Percentiles rank a stretch among this genome's conserved stretches.
Conservation (phyloP, 2,888 invertebrate genomes). For the Himalopsyche kuldschensis region DNA sequence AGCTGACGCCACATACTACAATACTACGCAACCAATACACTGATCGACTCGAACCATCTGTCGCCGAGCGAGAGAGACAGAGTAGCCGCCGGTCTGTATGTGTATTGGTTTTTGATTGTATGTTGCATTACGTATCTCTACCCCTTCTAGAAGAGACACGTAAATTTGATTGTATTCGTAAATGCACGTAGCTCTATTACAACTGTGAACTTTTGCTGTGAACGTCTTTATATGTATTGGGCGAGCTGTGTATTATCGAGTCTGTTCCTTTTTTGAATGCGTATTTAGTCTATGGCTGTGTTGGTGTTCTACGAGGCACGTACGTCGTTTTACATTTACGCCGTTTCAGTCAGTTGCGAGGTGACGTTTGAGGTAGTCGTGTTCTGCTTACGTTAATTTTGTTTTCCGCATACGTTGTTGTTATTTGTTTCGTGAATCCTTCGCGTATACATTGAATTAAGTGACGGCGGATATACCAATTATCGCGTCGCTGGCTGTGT, state of each 20-base stretch:
- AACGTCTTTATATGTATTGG: not conserved
- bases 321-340: constrained; percentile 19
- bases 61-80: constrained; percentile 13
- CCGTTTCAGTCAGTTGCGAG: constrained; percentile 21
- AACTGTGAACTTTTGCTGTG: not conserved
- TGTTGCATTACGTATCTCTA: not conserved
- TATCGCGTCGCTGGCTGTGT: constrained; percentile 3
- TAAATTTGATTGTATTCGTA: constrained; percentile 12
- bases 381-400: not conserved
- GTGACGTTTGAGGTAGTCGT: not conserved
- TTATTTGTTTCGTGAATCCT: constrained; percentile 18
- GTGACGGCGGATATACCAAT: constrained; percentile 9
- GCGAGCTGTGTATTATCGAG: not conserved
- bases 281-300: not conserved
- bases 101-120: not conserved
- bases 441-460: not conserved
- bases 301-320: constrained; percentile 14
- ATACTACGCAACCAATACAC: not conserved
- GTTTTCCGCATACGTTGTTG: constrained; percentile 19
- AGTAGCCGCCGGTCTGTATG: not conserved
- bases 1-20: constrained; percentile 11
- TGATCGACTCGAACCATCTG: constrained; percentile 15
- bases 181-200: constrained; percentile 10
- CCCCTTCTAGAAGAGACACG: not conserved
- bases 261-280: no score